Evolutionary conservation across 2,797 vertebrate genomes (phyloP).

Genomic region (Spinus olivaceus): DNA sequence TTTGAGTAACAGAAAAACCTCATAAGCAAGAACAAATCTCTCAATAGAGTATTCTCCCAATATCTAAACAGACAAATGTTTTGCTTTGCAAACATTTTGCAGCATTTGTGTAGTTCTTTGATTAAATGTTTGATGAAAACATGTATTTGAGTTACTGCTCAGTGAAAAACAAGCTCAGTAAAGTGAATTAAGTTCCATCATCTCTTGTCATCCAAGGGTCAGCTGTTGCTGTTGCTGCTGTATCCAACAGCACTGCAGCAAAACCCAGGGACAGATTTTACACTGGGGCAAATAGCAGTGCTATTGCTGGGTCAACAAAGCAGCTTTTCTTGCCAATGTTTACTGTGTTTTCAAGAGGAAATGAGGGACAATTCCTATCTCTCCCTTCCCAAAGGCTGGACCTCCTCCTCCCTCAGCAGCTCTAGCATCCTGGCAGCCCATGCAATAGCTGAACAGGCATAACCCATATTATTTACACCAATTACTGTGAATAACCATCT

Average conservation of each 20-base stretch:
- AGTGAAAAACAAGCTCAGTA: background rate
- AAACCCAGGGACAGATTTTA: background rate
- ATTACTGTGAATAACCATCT: background rate
- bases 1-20: background rate
- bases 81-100: background rate
- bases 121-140: slow-evolving; percentile 12
- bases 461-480: background rate
- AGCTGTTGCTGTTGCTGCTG: background rate
- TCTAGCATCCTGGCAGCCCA: background rate
- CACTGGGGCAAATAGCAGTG: background rate
- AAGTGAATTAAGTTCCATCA: background rate
- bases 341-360: background rate
- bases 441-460: background rate
- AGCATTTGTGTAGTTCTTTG: background rate
- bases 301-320: background rate
- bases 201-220: background rate
- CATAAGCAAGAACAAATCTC: background rate
- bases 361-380: background rate
- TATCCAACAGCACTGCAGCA: background rate
- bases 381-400: background rate
- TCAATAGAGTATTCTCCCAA: background rate
- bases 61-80: slow-evolving; percentile 5
- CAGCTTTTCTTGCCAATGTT: background rate
- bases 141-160: background rate
- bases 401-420: background rate